phyloP scores from a whole-genome alignment of 2,888 invertebrate species.

The Leptinotarsa rubiginosa region DNA sequence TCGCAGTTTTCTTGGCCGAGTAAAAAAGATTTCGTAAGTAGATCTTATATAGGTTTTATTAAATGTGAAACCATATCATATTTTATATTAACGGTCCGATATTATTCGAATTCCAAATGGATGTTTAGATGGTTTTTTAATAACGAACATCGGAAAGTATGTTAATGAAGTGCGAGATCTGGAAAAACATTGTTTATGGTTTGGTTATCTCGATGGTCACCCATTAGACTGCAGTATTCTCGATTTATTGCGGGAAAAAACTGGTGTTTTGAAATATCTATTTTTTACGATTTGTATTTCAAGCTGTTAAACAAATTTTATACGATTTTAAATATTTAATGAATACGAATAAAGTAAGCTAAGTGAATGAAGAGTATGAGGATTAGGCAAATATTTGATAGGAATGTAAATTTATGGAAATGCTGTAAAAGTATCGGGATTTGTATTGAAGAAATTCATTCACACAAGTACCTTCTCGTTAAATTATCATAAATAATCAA shows the following conservation, averaged over 20 bases:
- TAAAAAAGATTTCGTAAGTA: conserved; percentile 44
- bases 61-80: conserved; percentile 22
- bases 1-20: conserved; percentile 42
- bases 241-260: not conserved
- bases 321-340: conserved; percentile 37
- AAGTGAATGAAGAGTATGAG: conserved; percentile 36
- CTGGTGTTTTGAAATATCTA: not conserved
- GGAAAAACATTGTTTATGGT: conserved; percentile 22
- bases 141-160: conserved; percentile 5
- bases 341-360: conserved; percentile 33
- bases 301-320: conserved; percentile 32
- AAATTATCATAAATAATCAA: conserved; percentile 4
- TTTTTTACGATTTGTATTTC: conserved; percentile 5
- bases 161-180: conserved; percentile 25
- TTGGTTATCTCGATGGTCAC: conserved; percentile 11
- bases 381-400: conserved; percentile 37
- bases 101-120: conserved; percentile 5
- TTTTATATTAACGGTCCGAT: conserved; percentile 21
- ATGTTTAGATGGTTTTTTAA: conserved; percentile 23
- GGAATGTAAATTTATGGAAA: conserved; percentile 38
- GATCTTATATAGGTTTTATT: conserved; percentile 32
- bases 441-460: conserved; percentile 30
- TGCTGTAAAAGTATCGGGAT: conserved; percentile 32
- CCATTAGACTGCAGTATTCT: not conserved
- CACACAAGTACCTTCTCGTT: not conserved